Evolutionary conservation across 2,113 vertebrate genomes (phyloP).

Genomic region (Amphilophus citrinellus): DNA sequence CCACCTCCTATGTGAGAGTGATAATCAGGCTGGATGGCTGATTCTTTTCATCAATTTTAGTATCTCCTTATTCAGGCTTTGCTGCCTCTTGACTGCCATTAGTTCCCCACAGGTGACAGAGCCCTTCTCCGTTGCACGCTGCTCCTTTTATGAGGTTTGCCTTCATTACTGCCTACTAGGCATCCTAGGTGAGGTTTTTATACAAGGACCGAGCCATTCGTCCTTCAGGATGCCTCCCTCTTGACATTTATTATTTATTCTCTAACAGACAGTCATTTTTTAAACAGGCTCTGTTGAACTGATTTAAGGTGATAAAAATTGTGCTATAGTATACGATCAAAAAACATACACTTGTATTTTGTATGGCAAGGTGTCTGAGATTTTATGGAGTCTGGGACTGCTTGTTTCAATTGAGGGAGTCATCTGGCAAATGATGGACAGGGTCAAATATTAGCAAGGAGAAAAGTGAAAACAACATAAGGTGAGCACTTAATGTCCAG

Average conservation of each 20-base stretch:
- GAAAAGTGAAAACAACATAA: neutral
- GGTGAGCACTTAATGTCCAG: too few relatives aligned
- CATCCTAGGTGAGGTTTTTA: conserved; percentile 62
- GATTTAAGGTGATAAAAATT: conserved; percentile 52
- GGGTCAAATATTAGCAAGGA: conserved; percentile 6
- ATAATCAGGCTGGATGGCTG: conserved; percentile 71
- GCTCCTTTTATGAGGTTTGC: conserved; percentile 66
- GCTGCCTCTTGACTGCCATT: conserved; percentile 76
- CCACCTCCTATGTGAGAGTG: conserved; percentile 43
- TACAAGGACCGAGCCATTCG: conserved; percentile 60
- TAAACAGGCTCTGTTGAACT: conserved; percentile 51
- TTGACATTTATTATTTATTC: conserved; percentile 52
- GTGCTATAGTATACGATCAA: conserved; percentile 22
- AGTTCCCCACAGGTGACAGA: conserved; percentile 64
- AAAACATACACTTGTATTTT: conserved; percentile 49
- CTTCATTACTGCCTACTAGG: conserved; percentile 56
- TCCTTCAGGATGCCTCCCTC: conserved; percentile 52
- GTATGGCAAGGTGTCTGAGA: conserved; percentile 4
- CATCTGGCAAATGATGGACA: conserved; percentile 41
- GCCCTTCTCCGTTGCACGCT: conserved; percentile 62
- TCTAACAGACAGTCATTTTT: conserved; percentile 52
- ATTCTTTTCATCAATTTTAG: conserved; percentile 78
- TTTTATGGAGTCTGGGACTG: conserved; percentile 41
- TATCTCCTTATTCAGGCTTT: conserved; percentile 80
- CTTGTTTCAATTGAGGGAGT: conserved; percentile 34